Evolutionary conservation across 1,140 invertebrate genomes (phyloP), one percentile per base, ranked within the genome.

Genomic region (Chironomus tepperi): DNA sequence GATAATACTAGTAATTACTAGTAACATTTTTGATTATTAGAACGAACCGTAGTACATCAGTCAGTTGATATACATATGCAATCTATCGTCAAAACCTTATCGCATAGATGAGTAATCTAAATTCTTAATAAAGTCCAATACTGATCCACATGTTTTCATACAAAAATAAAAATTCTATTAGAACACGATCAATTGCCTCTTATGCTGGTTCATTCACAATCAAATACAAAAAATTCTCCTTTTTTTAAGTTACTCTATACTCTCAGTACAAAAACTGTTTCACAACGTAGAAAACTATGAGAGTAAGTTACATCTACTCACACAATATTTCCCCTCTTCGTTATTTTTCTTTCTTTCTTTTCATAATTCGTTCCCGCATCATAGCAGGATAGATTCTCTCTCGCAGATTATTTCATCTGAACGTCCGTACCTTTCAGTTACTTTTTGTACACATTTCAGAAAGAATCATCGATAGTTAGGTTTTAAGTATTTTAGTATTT

Each of bases 401-500:
- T 18, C 18, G n/a, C 16, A 67, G 64, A 67, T 19, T 67, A 47
- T 67, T 67, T 67, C 64, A 67, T 67, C 64, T 67, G 64, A 47
- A 57, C 12, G 15, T 70, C 65, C 65, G 18, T 70, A 70, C 65
- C 65, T 70, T 57, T 70, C 65, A 70, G 65, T 70, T 70, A 70
- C 65, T 70, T 70, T 70, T 70, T 21, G 65, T 70, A 70, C 65
- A 70, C 65, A 57, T 57, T 57, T 57, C 47, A 57, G 47, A 70
- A 70, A 70, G 65, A 19, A 19, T 21, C 65, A 70, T 70, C 65
- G 65, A 70, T 70, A 70, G 65, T 70, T 70, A 70, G 65, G 65
- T 70, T 70, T 70, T 70, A 70, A 70, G 65, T 70, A 70, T 70
- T 70, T 70, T 70, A 70, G 65, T 70, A 70, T 70, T 70, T 70